These are phyloP conservation scores for Bombus difficillimus DNA, from an alignment of 1,140 invertebrate genomes.

Conservation along the genomic window DNA sequence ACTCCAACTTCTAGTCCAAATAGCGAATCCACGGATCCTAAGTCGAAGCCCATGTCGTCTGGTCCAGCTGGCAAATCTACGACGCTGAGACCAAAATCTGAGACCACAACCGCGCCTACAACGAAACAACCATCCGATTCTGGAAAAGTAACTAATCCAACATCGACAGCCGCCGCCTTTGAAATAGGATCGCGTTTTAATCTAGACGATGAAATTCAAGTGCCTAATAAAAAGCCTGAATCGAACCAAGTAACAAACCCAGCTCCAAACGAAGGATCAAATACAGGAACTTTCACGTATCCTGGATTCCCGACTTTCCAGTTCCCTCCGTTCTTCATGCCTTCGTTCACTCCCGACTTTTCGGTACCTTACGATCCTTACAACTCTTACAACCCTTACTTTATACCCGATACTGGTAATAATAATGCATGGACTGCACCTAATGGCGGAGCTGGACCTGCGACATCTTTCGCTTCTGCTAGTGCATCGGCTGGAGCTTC, in stretches of 20 bases:
- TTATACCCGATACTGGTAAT: slow-evolving; percentile 15
- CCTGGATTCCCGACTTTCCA: background rate
- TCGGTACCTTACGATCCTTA: background rate
- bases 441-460: slow-evolving; percentile 27
- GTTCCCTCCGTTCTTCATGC: background rate
- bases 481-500: slow-evolving; percentile 36
- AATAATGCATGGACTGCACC: slow-evolving; percentile 28
- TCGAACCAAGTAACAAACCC: background rate
- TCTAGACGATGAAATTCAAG: background rate
- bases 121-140: slow-evolving; percentile 14
- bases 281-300: too few species aligned
- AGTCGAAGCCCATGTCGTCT: background rate
- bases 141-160: background rate
- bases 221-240: background rate
- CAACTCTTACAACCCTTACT: slow-evolving; percentile 28
- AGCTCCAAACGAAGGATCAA: too few species aligned
- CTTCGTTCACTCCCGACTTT: background rate
- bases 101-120: background rate
- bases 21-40: background rate
- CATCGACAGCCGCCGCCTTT: background rate
- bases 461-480: slow-evolving; percentile 44
- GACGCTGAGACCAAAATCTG: background rate
- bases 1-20: background rate
- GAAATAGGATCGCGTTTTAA: background rate
- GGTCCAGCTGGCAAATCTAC: slow-evolving; percentile 1